Base-by-base conservation (phyloP, 1,140 invertebrate genomes). In the Conus betulinus region DNA sequence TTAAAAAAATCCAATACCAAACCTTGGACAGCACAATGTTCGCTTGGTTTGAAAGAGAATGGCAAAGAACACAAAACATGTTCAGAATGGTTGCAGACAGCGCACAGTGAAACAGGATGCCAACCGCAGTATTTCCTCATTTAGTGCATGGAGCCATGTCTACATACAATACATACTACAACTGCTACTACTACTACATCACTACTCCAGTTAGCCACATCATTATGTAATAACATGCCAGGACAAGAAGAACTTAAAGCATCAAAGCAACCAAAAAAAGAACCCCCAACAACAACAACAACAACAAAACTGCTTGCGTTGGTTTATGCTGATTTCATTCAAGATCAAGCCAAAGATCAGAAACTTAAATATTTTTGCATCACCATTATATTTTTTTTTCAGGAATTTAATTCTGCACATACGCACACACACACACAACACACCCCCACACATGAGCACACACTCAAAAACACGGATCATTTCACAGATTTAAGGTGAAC, bases 91-190 rank as follows among this genome's bases (percentile, higher is more conserved):
- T 2, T 17, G 10, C 74, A 20, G 10, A n/a, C 27, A 78, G 74
- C 74, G n/a, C 23, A 39, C 0, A 25, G 39, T 78, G 23, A 78
- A 78, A 78, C 10, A 15, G 17, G 60, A 63, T 63, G 60, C 60
- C 60, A 63, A 39, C 20, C 20, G 67, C 67, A 71, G 20, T 71
- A n/a, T 20, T 71, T 71, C 67, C 67, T 71, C 67, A 71, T 71
- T 71, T 71, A 71, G 67, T 71, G 11, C 20, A n/a, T 71, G 67
- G 67, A 71, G 67, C 67, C 67, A 71, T 71, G 60, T 71, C 67
- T 23, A 60, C 57, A 60, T 39, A 60, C 57, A 60, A 11, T 60
- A 60, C 57, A 60, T 39, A 20, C 67, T 71, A 23, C 60, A 20
- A 7, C 60, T 63, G 4, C 60, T 63, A 20, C 60, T 63, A 63